A percentile compares a stretch with the other conserved stretches of the same genome.
Conservation (phyloP, 2,113 vertebrate genomes). For the Burhinus oedicnemus region DNA sequence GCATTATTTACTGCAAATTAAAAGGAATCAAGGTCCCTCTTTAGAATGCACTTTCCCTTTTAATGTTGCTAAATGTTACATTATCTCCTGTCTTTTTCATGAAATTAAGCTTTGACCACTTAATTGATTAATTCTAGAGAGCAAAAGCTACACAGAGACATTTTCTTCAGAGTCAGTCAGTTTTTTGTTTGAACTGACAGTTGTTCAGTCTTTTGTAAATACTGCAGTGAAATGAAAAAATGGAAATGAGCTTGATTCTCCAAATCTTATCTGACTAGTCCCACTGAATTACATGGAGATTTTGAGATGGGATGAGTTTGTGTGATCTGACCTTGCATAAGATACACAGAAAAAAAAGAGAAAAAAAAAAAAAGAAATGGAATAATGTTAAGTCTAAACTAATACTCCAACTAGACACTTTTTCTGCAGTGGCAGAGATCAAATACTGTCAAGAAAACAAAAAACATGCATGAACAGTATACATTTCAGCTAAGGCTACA, state of each 20-base stretch:
- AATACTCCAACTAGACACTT: neutral
- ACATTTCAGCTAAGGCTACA: neutral
- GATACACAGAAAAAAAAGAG: neutral
- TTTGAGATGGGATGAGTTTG: neutral
- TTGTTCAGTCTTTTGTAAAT: constrained; percentile 43
- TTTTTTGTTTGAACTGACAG: constrained; percentile 43
- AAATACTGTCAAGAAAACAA: neutral
- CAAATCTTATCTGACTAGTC: neutral
- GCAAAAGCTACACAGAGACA: neutral
- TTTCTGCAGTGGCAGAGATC: neutral
- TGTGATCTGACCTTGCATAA: neutral
- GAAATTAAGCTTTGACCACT: constrained; percentile 37
- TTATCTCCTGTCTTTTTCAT: constrained; percentile 1
- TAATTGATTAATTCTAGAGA: constrained; percentile 57
- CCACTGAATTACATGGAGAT: neutral
- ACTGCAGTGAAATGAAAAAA: constrained; percentile 23
- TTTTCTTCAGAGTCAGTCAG: constrained; percentile 20
- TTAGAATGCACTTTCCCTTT: neutral
- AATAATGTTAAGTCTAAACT: neutral
- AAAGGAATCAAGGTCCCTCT: constrained; percentile 13
- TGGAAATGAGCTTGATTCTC: neutral
- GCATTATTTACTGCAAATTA: constrained; percentile 26
- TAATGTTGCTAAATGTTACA: constrained; percentile 6
- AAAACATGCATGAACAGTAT: neutral
- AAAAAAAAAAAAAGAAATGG: neutral